These are phyloP conservation scores for Ancistrus triradiatus DNA, from an alignment of 2,113 vertebrate species.

Conservation along the genomic window DNA sequence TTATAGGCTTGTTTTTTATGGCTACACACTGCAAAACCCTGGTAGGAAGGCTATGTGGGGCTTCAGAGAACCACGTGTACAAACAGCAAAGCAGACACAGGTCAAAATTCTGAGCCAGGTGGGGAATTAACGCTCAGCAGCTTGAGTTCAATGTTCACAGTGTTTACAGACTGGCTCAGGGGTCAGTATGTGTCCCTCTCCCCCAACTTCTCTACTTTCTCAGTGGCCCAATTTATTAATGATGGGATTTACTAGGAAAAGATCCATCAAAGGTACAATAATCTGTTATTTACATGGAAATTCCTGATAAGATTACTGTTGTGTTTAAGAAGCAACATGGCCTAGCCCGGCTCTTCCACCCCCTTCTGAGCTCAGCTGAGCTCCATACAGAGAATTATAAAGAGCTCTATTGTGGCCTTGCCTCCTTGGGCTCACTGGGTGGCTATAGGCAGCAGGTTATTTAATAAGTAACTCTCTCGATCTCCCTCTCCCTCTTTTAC, in stretches of 20 bases:
- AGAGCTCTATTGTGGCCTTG: constrained; percentile 34
- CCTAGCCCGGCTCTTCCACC: constrained; percentile 24
- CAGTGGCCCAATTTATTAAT: constrained; percentile 24
- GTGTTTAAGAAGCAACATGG: constrained; percentile 33
- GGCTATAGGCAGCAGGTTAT: constrained; percentile 30
- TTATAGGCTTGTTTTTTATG: too few relatives aligned
- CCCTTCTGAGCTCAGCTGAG: constrained; percentile 21
- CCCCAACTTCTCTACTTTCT: background rate
- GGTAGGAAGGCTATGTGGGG: too few relatives aligned
- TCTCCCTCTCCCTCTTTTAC: constrained; percentile 7
- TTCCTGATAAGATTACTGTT: constrained; percentile 69
- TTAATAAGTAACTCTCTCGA: constrained; percentile 46
- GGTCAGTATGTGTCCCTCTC: background rate
- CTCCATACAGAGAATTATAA: constrained; percentile 47
- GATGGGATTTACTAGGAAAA: constrained; percentile 9
- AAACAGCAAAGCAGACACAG: constrained; percentile 1
- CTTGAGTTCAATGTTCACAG: constrained; percentile 2
- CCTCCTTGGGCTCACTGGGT: constrained; percentile 24
- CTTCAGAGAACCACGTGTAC: constrained; percentile 5
- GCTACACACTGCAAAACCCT: too few relatives aligned
- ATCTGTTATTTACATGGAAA: constrained; percentile 51
- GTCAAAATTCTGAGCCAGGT: constrained; percentile 2
- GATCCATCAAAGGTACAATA: constrained; percentile 22
- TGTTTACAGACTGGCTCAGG: constrained; percentile 9
- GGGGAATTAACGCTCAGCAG: background rate